Evolutionary conservation across 2,888 invertebrate genomes (phyloP).

Genomic region (Hemaris fuciformis): DNA sequence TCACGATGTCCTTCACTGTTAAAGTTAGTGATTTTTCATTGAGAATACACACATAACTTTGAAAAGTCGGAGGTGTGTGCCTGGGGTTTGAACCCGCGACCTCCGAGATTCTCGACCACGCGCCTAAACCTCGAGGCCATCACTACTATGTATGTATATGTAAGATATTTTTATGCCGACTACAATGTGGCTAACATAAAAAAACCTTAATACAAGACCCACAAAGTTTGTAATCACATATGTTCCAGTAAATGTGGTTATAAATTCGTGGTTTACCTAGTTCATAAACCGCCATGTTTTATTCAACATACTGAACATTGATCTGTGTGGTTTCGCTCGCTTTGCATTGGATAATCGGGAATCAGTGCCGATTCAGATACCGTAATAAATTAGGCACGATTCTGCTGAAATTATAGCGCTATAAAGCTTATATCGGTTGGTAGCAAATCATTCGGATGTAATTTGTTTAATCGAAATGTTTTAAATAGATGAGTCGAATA

Average conservation of each 20-base stretch:
- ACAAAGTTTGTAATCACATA: background rate
- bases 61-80: too few species aligned
- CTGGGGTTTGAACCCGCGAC: too few species aligned
- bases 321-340: background rate
- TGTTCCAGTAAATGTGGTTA: background rate
- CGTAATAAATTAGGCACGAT: background rate
- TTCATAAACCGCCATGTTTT: background rate
- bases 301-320: background rate
- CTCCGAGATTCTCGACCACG: too few species aligned
- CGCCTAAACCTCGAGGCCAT: too few species aligned
- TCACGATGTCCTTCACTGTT: too few species aligned
- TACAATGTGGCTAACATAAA: too few species aligned
- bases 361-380: background rate
- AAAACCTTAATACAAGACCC: background rate
- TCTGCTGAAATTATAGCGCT: background rate
- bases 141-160: too few species aligned
- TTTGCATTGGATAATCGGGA: background rate
- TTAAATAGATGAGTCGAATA: too few species aligned
- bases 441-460: background rate
- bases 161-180: too few species aligned
- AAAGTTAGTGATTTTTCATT: too few species aligned
- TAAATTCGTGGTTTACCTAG: background rate
- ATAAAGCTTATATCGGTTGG: background rate
- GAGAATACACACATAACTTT: too few species aligned
- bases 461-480: too few species aligned